phyloP scores from a whole-genome alignment of 2,888 invertebrate species.

The Tetropium fuscum region DNA sequence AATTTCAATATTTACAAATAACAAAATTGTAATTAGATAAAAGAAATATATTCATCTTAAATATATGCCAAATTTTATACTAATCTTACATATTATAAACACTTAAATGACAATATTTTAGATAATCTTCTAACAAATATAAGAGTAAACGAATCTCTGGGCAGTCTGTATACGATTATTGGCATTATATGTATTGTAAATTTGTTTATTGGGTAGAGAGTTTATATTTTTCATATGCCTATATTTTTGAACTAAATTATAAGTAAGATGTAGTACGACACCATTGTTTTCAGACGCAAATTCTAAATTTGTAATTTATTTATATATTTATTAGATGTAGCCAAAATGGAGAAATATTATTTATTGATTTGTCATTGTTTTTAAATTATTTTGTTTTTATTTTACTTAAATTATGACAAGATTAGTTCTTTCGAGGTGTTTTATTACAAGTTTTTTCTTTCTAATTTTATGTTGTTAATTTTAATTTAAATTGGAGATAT shows the following conservation, averaged over 20 bases:
- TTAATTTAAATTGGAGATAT: conserved; percentile 47
- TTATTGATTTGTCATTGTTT: conserved; percentile 55
- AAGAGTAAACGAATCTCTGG: too few relatives aligned
- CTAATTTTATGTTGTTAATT: conserved; percentile 47
- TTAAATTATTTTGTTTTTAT: conserved; percentile 51
- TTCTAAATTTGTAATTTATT: conserved; percentile 57
- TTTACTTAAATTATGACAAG: conserved; percentile 59
- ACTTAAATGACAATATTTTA: too few relatives aligned
- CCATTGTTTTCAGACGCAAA: conserved; percentile 56
- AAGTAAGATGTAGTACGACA: conserved; percentile 56
- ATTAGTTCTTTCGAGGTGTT: conserved; percentile 54
- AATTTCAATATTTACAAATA: too few relatives aligned
- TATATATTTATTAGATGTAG: conserved; percentile 43
- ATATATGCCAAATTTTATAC: too few relatives aligned
- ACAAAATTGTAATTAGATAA: too few relatives aligned
- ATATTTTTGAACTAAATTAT: conserved; percentile 40
- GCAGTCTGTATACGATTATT: conserved; percentile 8
- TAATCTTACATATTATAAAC: too few relatives aligned
- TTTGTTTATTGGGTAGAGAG: conserved; percentile 12
- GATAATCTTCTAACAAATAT: too few relatives aligned
- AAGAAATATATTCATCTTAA: too few relatives aligned
- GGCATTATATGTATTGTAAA: conserved; percentile 16
- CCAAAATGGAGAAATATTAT: conserved; percentile 45
- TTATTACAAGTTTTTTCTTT: conserved; percentile 53
- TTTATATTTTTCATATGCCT: conserved; percentile 44